These are phyloP conservation scores for Lepus timidus DNA, from an alignment of 2,113 vertebrate species.

Conservation along the genomic window DNA sequence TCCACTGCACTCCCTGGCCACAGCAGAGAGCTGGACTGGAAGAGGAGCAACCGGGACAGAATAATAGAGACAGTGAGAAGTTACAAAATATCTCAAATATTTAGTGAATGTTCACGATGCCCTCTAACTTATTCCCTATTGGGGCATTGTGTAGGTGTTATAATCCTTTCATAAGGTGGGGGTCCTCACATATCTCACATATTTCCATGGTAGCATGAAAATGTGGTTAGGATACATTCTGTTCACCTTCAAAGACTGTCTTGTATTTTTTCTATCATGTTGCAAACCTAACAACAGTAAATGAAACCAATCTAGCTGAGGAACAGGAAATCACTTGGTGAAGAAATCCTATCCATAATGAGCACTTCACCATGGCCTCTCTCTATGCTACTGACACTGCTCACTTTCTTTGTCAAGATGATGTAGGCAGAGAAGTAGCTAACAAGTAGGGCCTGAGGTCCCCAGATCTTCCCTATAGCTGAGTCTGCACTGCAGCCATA, in stretches of 20 bases:
- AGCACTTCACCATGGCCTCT: background rate
- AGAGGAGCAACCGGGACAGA: background rate
- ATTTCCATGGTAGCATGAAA: background rate
- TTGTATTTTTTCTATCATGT: background rate
- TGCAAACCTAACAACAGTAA: background rate
- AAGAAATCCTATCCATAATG: background rate
- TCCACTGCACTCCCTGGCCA: no score
- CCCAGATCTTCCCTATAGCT: no score
- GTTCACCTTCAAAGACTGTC: background rate
- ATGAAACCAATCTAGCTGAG: background rate
- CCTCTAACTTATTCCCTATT: fast-evolving
- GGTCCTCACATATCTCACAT: background rate
- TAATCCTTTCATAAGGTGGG: background rate
- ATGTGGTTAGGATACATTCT: background rate
- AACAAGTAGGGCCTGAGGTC: no score
- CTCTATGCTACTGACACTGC: fast-evolving
- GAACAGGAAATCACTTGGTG: background rate
- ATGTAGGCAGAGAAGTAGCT: no score
- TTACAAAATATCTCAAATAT: background rate
- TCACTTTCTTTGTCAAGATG: background rate
- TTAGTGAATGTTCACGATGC: background rate
- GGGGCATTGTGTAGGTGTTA: fast-evolving
- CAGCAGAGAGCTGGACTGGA: no score
- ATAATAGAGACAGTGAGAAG: background rate
- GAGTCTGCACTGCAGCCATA: no score